Conservation (phyloP, 2,888 invertebrate species). For the Phoronis australis region DNA sequence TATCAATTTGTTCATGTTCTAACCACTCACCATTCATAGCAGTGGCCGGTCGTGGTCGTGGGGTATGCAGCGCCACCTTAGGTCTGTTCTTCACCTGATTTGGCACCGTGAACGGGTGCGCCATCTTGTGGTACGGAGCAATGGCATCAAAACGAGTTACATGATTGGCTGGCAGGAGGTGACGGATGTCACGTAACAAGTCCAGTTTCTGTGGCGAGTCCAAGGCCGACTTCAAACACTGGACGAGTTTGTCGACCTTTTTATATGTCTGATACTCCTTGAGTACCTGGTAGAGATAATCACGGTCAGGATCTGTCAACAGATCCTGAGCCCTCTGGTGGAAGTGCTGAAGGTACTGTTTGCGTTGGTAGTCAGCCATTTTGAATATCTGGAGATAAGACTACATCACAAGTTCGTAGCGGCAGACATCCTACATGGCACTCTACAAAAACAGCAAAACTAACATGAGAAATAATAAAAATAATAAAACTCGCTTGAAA, state of each 20-base stretch:
- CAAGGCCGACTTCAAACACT: constrained; percentile 22
- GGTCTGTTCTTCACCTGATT: not conserved
- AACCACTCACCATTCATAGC: not conserved
- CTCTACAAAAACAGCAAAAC: no score
- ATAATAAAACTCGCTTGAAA: no score
- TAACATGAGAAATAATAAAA: no score
- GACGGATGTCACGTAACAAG: constrained; percentile 27
- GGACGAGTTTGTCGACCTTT: constrained; percentile 20
- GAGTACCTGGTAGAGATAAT: constrained; percentile 26
- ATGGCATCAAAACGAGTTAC: constrained; percentile 4
- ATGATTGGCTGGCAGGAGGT: constrained; percentile 25
- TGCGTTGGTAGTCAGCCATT: no score
- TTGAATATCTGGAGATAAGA: no score
- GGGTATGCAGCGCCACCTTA: not conserved
- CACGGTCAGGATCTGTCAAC: constrained; percentile 22
- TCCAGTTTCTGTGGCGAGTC: constrained; percentile 31
- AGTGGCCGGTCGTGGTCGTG: not conserved
- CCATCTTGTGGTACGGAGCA: constrained; percentile 21
- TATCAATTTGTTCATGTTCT: not conserved
- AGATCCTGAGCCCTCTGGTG: constrained; percentile 11
- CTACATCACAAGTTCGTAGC: no score
- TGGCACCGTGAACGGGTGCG: constrained; percentile 8
- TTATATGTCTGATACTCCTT: constrained; percentile 21
- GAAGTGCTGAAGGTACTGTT: constrained; percentile 11
- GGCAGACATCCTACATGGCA: no score